Percentiles rank a stretch among this genome's conserved stretches.
Evolutionary conservation across 2,113 vertebrate species (phyloP).

Genomic region (Morone saxatilis): DNA sequence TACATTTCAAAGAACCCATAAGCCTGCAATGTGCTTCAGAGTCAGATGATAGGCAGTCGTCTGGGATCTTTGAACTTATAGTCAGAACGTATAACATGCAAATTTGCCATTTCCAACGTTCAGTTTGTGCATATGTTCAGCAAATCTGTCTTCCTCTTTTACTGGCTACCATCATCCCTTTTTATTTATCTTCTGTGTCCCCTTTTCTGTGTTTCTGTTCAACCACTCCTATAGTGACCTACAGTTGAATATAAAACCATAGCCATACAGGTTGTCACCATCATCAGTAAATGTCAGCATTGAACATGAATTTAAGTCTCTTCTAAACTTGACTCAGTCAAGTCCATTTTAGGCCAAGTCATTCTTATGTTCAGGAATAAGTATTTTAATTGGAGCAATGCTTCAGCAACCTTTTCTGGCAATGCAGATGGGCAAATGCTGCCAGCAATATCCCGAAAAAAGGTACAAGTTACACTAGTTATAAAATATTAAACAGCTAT

Average conservation of each 20-base stretch:
- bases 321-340: background rate
- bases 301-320: background rate
- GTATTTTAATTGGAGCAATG: conserved; percentile 1
- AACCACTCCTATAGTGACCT: background rate
- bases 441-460: background rate
- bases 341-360: background rate
- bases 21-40: conserved; percentile 21
- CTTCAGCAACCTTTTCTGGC: background rate
- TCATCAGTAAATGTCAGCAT: conserved; percentile 38
- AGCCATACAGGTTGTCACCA: background rate
- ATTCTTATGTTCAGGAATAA: background rate
- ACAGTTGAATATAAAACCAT: conserved; percentile 1
- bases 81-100: conserved; percentile 10
- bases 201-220: conserved; percentile 7
- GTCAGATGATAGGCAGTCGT: conserved; percentile 24
- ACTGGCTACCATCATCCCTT: background rate
- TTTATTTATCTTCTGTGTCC: background rate
- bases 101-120: conserved; percentile 46
- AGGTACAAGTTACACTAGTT: background rate
- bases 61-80: conserved; percentile 33
- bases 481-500: background rate
- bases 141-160: conserved; percentile 12
- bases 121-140: conserved; percentile 33
- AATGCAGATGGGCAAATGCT: background rate
- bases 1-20: conserved; percentile 44